Conservation (phyloP, 1,140 invertebrate species). For the Linepithema humile region DNA sequence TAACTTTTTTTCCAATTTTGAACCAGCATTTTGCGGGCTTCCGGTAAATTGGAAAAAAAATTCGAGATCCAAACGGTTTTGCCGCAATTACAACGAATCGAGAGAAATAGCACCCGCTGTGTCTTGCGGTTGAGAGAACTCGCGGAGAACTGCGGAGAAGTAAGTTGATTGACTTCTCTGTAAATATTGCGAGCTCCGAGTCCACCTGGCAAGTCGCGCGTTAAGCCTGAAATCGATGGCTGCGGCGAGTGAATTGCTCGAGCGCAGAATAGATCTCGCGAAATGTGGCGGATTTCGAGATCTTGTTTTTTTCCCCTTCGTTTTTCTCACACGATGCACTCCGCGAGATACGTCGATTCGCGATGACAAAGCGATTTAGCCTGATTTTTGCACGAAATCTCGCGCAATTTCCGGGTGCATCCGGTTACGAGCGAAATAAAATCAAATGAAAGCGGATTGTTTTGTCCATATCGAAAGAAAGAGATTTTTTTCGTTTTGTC, state of each 20-base stretch:
- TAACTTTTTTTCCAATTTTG: slow-evolving; percentile 20
- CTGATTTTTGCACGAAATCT: slow-evolving; percentile 40
- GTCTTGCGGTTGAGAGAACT: not conserved
- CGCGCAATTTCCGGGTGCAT: slow-evolving; percentile 45
- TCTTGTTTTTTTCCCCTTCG: slow-evolving; percentile 3
- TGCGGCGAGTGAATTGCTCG: slow-evolving; percentile 4
- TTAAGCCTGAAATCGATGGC: slow-evolving; percentile 34
- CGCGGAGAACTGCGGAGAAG: not conserved
- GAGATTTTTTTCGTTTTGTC: not conserved
- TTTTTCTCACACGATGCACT: not conserved
- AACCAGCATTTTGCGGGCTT: slow-evolving; percentile 21
- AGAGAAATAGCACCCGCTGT: not conserved
- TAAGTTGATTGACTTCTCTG: slow-evolving; percentile 46
- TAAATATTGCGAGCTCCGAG: slow-evolving; percentile 38
- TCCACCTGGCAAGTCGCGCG: not conserved
- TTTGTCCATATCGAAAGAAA: not conserved
- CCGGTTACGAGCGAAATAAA: slow-evolving; percentile 27
- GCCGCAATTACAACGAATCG: slow-evolving; percentile 28
- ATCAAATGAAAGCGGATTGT: slow-evolving; percentile 46
- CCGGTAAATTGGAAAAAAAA: slow-evolving; percentile 39
- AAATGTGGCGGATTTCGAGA: slow-evolving; percentile 26
- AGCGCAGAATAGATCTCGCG: slow-evolving; percentile 13
- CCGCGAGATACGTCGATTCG: slow-evolving; percentile 13
- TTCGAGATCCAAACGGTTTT: slow-evolving; percentile 19
- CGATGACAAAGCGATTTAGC: slow-evolving; percentile 36